phyloP scores from a whole-genome alignment of 2,797 vertebrate genomes.

The Pseudomugil tenellus region DNA sequence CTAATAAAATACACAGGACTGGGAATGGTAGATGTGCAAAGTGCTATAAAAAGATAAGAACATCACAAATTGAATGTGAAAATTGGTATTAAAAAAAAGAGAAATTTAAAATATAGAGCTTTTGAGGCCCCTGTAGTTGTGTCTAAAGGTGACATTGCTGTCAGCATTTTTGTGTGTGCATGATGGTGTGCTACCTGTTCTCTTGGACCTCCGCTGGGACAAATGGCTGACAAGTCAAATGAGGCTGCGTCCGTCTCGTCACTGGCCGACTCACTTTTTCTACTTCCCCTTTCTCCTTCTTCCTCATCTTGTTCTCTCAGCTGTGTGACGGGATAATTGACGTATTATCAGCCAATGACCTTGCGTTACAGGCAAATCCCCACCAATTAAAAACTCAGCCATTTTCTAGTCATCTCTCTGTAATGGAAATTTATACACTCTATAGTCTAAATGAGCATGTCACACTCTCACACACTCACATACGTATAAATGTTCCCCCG shows the following conservation, averaged over 20 bases:
- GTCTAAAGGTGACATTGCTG: constrained; percentile 73
- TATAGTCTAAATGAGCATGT: constrained; percentile 42
- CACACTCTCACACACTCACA: constrained; percentile 6
- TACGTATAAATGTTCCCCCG: constrained; percentile 31
- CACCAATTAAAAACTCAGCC: constrained; percentile 66
- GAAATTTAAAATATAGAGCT: constrained; percentile 27
- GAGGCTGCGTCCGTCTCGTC: constrained; percentile 44
- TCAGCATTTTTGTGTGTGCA: constrained; percentile 14
- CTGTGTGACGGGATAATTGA: constrained; percentile 68
- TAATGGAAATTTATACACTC: constrained; percentile 60
- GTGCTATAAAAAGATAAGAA: not conserved
- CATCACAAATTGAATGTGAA: not conserved
- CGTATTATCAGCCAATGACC: constrained; percentile 73
- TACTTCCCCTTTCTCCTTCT: not conserved
- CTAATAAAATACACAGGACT: not conserved
- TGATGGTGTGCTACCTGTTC: constrained; percentile 19
- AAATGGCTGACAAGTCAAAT: constrained; percentile 68
- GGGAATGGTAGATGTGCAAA: not conserved
- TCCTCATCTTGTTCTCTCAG: constrained; percentile 26
- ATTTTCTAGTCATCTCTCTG: constrained; percentile 58
- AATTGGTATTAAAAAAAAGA: constrained; percentile 30
- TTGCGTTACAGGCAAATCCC: constrained; percentile 54
- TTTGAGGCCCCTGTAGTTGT: constrained; percentile 56
- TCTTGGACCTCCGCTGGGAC: constrained; percentile 41
- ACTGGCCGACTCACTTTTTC: constrained; percentile 9